Percentiles rank a stretch among this genome's conserved stretches.
These are phyloP conservation scores for Trematomus bernacchii DNA, from an alignment of 2,797 vertebrate genomes.

Conservation along the genomic window DNA sequence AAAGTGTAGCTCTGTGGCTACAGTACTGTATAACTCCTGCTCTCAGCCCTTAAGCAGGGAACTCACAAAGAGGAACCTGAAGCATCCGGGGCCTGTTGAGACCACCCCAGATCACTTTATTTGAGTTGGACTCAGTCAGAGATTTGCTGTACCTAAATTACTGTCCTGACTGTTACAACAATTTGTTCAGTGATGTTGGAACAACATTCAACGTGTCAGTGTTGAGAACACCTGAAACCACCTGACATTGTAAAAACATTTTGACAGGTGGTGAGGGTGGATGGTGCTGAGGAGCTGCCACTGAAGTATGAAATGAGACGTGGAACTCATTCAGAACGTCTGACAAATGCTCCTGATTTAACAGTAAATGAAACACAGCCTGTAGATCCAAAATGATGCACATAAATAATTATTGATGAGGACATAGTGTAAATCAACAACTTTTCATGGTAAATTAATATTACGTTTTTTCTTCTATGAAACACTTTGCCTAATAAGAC, in stretches of 20 bases:
- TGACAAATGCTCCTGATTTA: conserved; percentile 1
- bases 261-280: not conserved
- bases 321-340: not conserved
- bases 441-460: no score
- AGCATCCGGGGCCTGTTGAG: no score
- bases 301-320: conserved; percentile 10
- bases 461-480: no score
- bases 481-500: no score
- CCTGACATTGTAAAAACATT: not conserved
- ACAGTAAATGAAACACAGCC: conserved; percentile 22
- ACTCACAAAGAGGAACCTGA: no score
- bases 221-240: not conserved
- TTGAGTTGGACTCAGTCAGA: conserved; percentile 5
- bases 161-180: conserved; percentile 1
- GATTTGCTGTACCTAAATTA: conserved; percentile 7
- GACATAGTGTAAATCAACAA: no score
- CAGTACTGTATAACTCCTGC: no score
- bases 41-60: no score
- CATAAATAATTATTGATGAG: no score
- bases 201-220: not conserved
- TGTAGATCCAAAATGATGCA: no score
- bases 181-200: not conserved
- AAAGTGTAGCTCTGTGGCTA: no score
- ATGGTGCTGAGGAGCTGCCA: not conserved
- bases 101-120: not conserved